These are phyloP conservation scores for Bilobella aurantiaca DNA, from an alignment of 1,140 invertebrate genomes.

Conservation along the genomic window DNA sequence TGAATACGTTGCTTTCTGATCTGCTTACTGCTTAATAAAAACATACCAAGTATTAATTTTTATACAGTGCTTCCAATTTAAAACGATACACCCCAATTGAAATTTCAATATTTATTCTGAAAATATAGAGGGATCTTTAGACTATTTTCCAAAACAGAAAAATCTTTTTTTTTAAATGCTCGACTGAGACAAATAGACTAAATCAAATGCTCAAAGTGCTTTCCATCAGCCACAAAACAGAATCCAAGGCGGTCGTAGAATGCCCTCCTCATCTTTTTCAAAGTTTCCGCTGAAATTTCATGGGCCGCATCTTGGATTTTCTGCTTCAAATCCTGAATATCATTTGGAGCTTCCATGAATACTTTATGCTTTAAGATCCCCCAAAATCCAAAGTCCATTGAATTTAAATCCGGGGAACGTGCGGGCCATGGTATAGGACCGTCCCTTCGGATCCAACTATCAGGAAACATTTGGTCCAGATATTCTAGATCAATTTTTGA, in stretches of 20 bases:
- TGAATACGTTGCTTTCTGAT: too few relatives aligned
- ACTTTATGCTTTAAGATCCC: slow-evolving; percentile 37
- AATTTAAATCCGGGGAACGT: slow-evolving; percentile 40
- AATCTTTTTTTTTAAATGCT: too few relatives aligned
- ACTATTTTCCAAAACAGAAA: too few relatives aligned
- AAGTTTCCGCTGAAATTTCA: not conserved
- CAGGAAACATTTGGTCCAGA: slow-evolving; percentile 36
- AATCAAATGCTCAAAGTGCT: slow-evolving; percentile 11
- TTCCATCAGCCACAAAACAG: too few relatives aligned
- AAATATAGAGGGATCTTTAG: too few relatives aligned
- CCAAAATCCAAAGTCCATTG: slow-evolving; percentile 41
- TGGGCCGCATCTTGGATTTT: not conserved
- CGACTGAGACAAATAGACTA: not conserved
- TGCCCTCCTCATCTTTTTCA: not conserved
- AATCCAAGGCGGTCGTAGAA: not conserved
- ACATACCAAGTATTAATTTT: too few relatives aligned
- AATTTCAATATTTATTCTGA: too few relatives aligned
- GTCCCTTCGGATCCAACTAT: slow-evolving; percentile 39
- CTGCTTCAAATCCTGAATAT: not conserved
- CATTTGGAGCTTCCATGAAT: slow-evolving; percentile 24
- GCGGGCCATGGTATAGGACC: slow-evolving; percentile 40
- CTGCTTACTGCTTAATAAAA: too few relatives aligned
- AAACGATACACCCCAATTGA: too few relatives aligned
- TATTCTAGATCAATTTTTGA: slow-evolving; percentile 22
- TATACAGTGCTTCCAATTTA: too few relatives aligned